Evolutionary conservation across 2,113 vertebrate species (phyloP), one percentile per base, ranked within the genome.

Genomic region (Tragelaphus scriptus): DNA sequence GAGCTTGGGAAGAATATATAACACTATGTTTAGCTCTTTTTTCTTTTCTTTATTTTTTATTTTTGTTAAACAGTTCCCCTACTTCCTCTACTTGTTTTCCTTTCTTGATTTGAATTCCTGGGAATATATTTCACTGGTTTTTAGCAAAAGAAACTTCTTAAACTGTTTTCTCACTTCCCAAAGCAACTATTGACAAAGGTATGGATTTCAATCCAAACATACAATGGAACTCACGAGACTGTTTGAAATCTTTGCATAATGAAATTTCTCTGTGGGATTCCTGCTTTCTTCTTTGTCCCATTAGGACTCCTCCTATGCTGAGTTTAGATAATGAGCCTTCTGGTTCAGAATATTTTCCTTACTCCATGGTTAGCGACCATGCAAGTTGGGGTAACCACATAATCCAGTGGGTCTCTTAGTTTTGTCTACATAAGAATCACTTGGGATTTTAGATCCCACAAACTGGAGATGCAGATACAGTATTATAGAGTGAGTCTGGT

Each of bases 191-290:
- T 95, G 94, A 80, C 51, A n/a, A 90, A 96, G 53, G 51, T 90
- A 36, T 71, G 32, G n/a, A 63, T 97, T 96, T 97, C 85, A 84
- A 23, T 96, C 17, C 68, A 95, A 94, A 95, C 40, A 80, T 21
- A 21, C 16, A 71, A 3, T 56, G 12, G 75, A 30, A 21, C 94
- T 92, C 88, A 47, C 26, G 77, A 90, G 90, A 84, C 59, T 30
- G 23, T 96, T 79, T 77, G 23, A 49, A 85, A 90, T 95, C 80
- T 94, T 95, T 97, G 75, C 59, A 53, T 94, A 95, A 95, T 61
- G 49, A 85, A 93, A 56, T 85, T 89, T 94, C 92, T 90, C 75
- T 47, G 36, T 56, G 85, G 85, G 68, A 88, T 92, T 28, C 30
- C 75, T 87, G 51, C 36, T 94, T 94, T 61, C 65, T 86, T 86